Evolutionary conservation across 2,888 invertebrate species (phyloP).

Genomic region (Mimachlamys varia): DNA sequence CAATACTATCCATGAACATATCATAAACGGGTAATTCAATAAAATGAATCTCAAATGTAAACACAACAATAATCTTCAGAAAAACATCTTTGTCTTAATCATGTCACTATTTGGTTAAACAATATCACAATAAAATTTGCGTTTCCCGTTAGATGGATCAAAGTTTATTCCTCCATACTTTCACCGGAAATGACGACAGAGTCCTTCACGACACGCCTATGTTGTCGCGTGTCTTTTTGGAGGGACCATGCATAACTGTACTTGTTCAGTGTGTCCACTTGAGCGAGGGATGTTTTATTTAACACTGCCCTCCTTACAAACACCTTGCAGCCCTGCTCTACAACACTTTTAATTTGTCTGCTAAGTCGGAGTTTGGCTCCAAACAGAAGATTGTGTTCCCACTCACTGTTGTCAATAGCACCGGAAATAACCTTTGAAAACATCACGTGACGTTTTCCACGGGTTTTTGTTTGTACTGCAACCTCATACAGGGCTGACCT

Average conservation of each 20-base stretch:
- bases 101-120: no score
- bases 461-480: slow-evolving; percentile 60
- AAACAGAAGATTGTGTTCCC: slow-evolving; percentile 46
- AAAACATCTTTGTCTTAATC: no score
- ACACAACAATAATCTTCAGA: no score
- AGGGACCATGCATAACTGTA: slow-evolving; percentile 43
- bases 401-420: slow-evolving; percentile 38
- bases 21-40: no score
- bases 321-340: slow-evolving; percentile 58
- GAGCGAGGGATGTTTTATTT: slow-evolving; percentile 35
- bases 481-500: slow-evolving; percentile 61
- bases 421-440: slow-evolving; percentile 54
- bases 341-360: slow-evolving; percentile 52
- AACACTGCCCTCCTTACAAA: slow-evolving; percentile 61
- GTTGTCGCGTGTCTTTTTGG: not conserved
- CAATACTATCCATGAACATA: no score
- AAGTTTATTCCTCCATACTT: not conserved
- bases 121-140: no score
- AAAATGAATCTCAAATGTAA: no score
- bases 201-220: not conserved
- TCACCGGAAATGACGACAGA: slow-evolving; percentile 32
- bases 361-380: slow-evolving; percentile 39
- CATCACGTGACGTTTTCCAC: slow-evolving; percentile 60
- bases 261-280: slow-evolving; percentile 41
- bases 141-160: no score